Evolutionary conservation across 2,797 vertebrate genomes (phyloP), one percentile per base, ranked within the genome.

Genomic region (Myripristis jacobus): DNA sequence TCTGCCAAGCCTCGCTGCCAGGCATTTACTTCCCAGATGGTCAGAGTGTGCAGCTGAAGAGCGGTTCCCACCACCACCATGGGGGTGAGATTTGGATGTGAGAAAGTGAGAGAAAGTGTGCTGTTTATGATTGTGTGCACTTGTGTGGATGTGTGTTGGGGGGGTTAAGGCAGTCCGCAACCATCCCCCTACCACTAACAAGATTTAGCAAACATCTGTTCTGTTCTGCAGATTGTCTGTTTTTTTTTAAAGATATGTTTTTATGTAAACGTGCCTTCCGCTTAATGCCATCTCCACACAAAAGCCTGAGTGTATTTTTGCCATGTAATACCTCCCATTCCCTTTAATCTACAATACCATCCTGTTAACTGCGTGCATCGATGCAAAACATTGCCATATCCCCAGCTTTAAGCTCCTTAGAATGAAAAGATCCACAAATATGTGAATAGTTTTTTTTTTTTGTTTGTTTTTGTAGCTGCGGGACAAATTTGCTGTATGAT

Each of bases 321-420:
- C 48, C 29, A 41, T 80, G 66, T 61, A 70, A 69, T 60, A 71
- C 31, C 60, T 46, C 31, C 63, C 16, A 19, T 44, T 70, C 36
- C 57, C 18, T 87, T 77, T 82, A 84, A 80, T 83, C 73, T 70
- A 75, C 79, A 50, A 53, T 57, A 68, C 25, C 58, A 69, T 68
- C 57, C 69, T 74, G 46, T 74, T 78, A 72, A 80, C 59, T 55
- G 43, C 47, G 63, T n/a, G 18, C 25, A 66, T 81, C 66, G 75
- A 75, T 71, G 65, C 61, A 63, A 58, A 74, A 55, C 53, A 13
- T 21, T 24, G 31, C 70, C 44, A 55, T 68, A 46, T 73, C 47
- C 18, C 47, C 34, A 55, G 41, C 58, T 80, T 80, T 77, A 76
- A 80, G 73, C 77, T 70, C 57, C 68, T 85, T 86, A 82, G 34